Evolutionary conservation across 2,888 invertebrate species (phyloP).

Genomic region (Andrena bucephala): DNA sequence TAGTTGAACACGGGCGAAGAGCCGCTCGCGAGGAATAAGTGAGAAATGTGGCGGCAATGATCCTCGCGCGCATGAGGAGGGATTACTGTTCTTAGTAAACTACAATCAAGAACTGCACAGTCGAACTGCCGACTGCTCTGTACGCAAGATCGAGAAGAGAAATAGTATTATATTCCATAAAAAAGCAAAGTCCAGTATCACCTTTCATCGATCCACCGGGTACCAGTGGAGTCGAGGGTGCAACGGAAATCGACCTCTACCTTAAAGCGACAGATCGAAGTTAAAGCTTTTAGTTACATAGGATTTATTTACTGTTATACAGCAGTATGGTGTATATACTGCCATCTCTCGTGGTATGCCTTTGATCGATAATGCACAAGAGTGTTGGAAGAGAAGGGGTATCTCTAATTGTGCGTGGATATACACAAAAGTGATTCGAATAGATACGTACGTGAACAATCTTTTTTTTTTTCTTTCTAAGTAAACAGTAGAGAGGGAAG

Average conservation of each 20-base stretch:
- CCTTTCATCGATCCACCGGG: conserved; percentile 14
- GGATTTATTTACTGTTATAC: conserved; percentile 71
- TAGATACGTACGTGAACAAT: conserved; percentile 36
- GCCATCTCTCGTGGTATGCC: conserved; percentile 77
- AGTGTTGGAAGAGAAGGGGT: conserved; percentile 43
- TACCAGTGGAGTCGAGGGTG: conserved; percentile 33
- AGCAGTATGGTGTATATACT: conserved; percentile 76
- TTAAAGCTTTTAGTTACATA: conserved; percentile 71
- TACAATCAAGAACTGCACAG: conserved; percentile 71
- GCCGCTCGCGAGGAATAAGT: no score
- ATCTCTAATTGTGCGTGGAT: conserved; percentile 46
- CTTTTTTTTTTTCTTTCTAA: conserved; percentile 54
- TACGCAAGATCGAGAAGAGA: conserved; percentile 26
- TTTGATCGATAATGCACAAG: conserved; percentile 72
- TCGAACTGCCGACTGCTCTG: conserved; percentile 62
- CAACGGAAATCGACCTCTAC: conserved; percentile 31
- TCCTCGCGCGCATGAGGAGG: no score
- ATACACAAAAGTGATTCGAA: conserved; percentile 62
- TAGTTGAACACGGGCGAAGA: no score
- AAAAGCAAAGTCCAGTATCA: conserved; percentile 34
- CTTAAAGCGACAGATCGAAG: conserved; percentile 43
- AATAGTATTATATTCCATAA: conserved; percentile 55
- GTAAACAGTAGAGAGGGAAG: conserved; percentile 72
- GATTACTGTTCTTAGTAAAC: conserved; percentile 68
- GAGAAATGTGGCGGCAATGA: no score